Base-by-base conservation (phyloP, 2,113 vertebrate genomes). In the Podarcis raffonei region DNA sequence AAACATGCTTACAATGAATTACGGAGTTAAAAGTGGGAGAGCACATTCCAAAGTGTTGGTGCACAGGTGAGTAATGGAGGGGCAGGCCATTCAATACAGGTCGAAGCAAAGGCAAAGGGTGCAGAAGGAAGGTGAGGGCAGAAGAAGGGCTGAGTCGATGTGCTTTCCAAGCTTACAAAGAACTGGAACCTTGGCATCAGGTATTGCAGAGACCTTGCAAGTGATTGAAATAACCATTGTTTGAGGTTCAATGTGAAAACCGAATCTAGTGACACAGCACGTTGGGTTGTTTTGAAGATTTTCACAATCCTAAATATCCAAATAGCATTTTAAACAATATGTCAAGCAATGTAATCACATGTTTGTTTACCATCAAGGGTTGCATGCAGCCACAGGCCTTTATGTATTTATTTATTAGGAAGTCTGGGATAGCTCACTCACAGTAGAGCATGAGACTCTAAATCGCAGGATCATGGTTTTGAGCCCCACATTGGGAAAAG, bases 11-110 rank as follows among this genome's bases (percentile, higher is more conserved):
- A 22, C 30, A 81, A 71, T 5, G 35, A 16, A 30, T 9, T 18
- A 11, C 0, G 0, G 1, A 12, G 6, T n/a, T 42, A 81, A 77
- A 53, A n/a, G 2, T 13, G 35, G 0, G 0, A 37, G 57, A 69
- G 37, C 66, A 22, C 0, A 1, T 62, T 72, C 62, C 32, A 59
- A 1, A 86, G 66, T 35, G 53, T 15, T 76, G 35, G 57, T 65
- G 42, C 9, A 59, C 65, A 16, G 39, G 71, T 48, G 37, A 76
- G 22, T 75, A 83, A 83, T 37, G 8, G 25, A 72, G 48, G 48
- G 32, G 35, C 69, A 35, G 5, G 66, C 72, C 13, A 68, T 77
- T 48, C 65, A 68, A 48, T 35, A 59, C 6, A 39, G n/a, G 30
- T 72, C 1, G 4, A 88, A 77, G 2, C 6, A 32, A 83, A 77